These are phyloP conservation scores for Drosophila siamana DNA, from an alignment of 2,888 invertebrate genomes.

Conservation along the genomic window DNA sequence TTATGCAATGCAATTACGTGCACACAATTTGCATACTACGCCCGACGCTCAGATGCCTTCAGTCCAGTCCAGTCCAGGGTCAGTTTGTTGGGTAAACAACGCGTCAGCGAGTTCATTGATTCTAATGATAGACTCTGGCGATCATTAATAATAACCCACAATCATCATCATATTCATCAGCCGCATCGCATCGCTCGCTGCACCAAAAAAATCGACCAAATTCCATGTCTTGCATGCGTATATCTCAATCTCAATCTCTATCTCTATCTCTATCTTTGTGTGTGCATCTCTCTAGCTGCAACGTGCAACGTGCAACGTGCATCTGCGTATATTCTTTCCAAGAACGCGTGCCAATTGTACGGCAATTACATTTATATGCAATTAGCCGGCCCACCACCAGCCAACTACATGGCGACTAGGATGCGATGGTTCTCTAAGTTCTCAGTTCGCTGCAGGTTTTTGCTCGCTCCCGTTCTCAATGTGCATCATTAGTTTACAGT, in stretches of 20 bases:
- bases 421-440: too few species aligned
- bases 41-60: too few species aligned
- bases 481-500: slow-evolving; percentile 52
- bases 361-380: slow-evolving; percentile 44
- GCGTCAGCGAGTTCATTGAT: slow-evolving; percentile 6
- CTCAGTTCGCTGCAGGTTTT: not conserved
- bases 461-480: slow-evolving; percentile 19
- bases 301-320: slow-evolving; percentile 1
- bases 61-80: not conserved
- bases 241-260: too few species aligned
- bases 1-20: not conserved
- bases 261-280: not conserved
- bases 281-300: too few species aligned
- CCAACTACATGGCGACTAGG: too few species aligned
- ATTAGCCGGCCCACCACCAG: slow-evolving; percentile 25
- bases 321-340: slow-evolving; percentile 36
- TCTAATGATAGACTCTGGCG: slow-evolving; percentile 12
- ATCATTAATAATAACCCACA: slow-evolving; percentile 12
- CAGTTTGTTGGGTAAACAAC: not conserved
- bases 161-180: slow-evolving; percentile 1
- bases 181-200: not conserved
- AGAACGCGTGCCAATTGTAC: slow-evolving; percentile 50
- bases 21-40: not conserved
- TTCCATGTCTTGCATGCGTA: slow-evolving; percentile 9
- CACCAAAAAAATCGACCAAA: slow-evolving; percentile 23